These are phyloP conservation scores for Trachurus trachurus DNA, from an alignment of 2,797 vertebrate genomes.

Conservation along the genomic window DNA sequence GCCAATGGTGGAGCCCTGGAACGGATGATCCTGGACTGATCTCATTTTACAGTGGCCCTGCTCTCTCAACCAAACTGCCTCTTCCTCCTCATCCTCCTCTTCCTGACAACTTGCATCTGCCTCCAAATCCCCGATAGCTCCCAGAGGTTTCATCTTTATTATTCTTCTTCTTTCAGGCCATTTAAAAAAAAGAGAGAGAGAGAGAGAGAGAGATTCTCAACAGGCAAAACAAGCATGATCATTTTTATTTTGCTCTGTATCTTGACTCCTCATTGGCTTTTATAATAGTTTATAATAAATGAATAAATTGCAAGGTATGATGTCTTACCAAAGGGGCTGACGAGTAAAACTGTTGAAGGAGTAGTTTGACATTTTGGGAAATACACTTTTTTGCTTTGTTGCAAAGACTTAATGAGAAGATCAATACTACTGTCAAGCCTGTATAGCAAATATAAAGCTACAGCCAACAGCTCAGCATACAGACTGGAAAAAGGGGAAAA, in stretches of 20 bases:
- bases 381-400: not conserved
- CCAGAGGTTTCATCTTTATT: slow-evolving; percentile 78
- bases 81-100: slow-evolving; percentile 80
- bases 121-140: slow-evolving; percentile 76
- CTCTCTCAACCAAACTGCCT: slow-evolving; percentile 84
- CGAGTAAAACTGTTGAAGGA: slow-evolving; percentile 20
- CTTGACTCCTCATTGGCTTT: slow-evolving; percentile 21
- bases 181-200: slow-evolving; percentile 5
- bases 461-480: not conserved
- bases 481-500: not conserved
- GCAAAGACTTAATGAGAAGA: slow-evolving; percentile 20
- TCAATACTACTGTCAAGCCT: not conserved
- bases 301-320: not conserved
- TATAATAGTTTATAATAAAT: not conserved
- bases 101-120: slow-evolving; percentile 82
- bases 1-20: slow-evolving; percentile 73
- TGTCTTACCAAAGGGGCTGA: slow-evolving; percentile 19
- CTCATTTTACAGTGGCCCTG: slow-evolving; percentile 75
- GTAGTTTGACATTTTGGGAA: slow-evolving; percentile 39
- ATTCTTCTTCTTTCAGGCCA: slow-evolving; percentile 52
- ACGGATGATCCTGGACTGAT: slow-evolving; percentile 78
- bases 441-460: not conserved
- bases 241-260: slow-evolving; percentile 51
- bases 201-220: slow-evolving; percentile 12
- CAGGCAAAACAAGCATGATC: slow-evolving; percentile 64